phyloP scores from a whole-genome alignment of 2,797 vertebrate genomes.

The Artibeus jamaicensis region DNA sequence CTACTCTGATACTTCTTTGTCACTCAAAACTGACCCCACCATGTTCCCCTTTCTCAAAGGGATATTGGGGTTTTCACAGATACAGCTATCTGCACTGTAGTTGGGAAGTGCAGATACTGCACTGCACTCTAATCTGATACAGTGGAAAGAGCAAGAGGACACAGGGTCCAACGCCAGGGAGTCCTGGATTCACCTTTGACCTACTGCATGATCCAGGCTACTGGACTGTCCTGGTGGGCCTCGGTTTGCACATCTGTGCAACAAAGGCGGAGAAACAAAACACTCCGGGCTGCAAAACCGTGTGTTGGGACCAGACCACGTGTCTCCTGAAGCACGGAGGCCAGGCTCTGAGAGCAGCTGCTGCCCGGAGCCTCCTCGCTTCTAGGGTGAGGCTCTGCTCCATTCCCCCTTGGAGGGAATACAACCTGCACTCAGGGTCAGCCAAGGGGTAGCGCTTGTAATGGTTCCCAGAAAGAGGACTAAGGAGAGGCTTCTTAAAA shows the following conservation, averaged over 20 bases:
- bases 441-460: constrained; percentile 61
- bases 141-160: not conserved
- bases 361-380: not conserved
- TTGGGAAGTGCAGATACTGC: too few relatives aligned
- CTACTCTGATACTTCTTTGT: not conserved
- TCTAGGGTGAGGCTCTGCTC: not conserved
- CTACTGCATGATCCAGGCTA: too few relatives aligned
- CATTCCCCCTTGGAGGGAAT: not conserved
- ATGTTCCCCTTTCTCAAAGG: not conserved
- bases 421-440: constrained; percentile 29
- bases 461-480: constrained; percentile 68
- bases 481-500: constrained; percentile 16
- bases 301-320: not conserved
- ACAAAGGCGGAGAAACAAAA: not conserved
- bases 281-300: not conserved
- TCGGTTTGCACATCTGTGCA: not conserved
- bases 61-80: not conserved
- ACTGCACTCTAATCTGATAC: not conserved
- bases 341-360: not conserved
- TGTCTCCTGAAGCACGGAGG: not conserved
- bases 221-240: not conserved
- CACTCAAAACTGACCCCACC: not conserved
- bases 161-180: not conserved
- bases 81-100: not conserved
- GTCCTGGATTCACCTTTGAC: not conserved